Evolutionary conservation across 2,113 vertebrate species (phyloP).

Genomic region (Melanerpes formicivorus): DNA sequence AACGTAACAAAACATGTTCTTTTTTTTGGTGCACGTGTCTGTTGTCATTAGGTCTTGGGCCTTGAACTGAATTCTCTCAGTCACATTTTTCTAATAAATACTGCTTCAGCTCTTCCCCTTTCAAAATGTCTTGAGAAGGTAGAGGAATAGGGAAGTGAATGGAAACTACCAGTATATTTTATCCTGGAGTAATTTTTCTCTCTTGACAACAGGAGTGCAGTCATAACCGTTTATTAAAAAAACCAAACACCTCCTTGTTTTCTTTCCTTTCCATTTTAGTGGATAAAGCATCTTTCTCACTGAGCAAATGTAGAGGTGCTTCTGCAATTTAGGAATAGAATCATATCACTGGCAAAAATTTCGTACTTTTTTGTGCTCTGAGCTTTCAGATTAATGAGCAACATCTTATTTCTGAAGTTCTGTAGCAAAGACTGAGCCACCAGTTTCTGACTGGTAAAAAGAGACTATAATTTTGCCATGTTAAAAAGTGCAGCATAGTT

Average conservation of each 20-base stretch:
- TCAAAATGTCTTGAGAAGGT: not conserved
- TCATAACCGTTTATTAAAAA: not conserved
- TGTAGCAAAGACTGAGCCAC: not conserved
- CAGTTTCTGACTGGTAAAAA: not conserved
- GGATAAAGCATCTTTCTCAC: not conserved
- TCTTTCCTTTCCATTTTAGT: not conserved
- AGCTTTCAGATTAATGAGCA: slow-evolving; percentile 5
- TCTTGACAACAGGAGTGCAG: not conserved
- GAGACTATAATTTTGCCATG: not conserved
- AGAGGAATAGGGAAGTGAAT: not conserved
- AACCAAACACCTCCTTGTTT: not conserved
- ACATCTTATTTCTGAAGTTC: not conserved
- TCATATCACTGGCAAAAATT: slow-evolving; percentile 12
- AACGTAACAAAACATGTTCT: not conserved
- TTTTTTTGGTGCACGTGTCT: not conserved
- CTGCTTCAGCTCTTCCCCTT: not conserved
- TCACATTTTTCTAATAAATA: not conserved
- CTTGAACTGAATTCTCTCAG: not conserved
- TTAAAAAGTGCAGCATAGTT: not conserved
- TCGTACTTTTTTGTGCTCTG: not conserved
- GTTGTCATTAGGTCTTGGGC: not conserved
- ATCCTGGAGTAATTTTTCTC: not conserved
- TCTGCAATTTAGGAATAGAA: slow-evolving; percentile 14
- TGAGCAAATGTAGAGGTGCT: not conserved
- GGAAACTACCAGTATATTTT: not conserved